These are phyloP conservation scores for Scytalopus superciliaris DNA, from an alignment of 2,113 vertebrate genomes.

Conservation along the genomic window DNA sequence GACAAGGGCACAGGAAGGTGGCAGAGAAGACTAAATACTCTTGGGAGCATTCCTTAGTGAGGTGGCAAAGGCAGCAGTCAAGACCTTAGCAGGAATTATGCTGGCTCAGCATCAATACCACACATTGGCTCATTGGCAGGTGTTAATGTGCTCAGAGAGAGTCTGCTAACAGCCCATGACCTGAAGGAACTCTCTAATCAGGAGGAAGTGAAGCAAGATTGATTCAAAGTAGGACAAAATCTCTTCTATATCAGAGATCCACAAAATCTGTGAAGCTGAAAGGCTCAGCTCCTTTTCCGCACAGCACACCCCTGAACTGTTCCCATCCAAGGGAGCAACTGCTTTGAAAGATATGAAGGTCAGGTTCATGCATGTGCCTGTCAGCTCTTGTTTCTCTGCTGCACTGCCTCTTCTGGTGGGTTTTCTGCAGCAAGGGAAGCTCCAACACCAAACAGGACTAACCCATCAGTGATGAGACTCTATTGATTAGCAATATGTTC, in stretches of 20 bases:
- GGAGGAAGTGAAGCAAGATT: slow-evolving; percentile 37
- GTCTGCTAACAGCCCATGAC: slow-evolving; percentile 31
- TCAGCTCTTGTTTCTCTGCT: not conserved
- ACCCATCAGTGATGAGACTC: not conserved
- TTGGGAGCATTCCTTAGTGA: not conserved
- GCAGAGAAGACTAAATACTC: not conserved
- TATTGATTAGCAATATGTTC: not conserved
- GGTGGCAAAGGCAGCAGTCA: slow-evolving; percentile 31
- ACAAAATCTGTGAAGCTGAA: not conserved
- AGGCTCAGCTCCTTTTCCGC: not conserved
- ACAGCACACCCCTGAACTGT: not conserved
- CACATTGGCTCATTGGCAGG: slow-evolving; percentile 51
- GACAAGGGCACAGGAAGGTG: slow-evolving; percentile 43
- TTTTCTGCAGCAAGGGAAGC: not conserved
- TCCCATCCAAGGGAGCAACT: not conserved
- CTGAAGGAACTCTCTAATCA: slow-evolving; percentile 25
- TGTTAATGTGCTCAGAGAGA: slow-evolving; percentile 53
- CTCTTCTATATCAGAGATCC: not conserved
- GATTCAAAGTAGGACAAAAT: slow-evolving; percentile 17
- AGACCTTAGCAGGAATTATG: slow-evolving; percentile 2
- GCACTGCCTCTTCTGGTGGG: not conserved
- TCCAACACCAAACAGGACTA: not conserved
- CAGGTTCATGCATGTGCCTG: not conserved
- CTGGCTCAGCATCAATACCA: slow-evolving; percentile 30
- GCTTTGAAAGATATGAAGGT: not conserved